Evolutionary conservation across 2,797 vertebrate species (phyloP), one percentile per base, ranked within the genome.

Genomic region (Otolemur crassicaudatus): DNA sequence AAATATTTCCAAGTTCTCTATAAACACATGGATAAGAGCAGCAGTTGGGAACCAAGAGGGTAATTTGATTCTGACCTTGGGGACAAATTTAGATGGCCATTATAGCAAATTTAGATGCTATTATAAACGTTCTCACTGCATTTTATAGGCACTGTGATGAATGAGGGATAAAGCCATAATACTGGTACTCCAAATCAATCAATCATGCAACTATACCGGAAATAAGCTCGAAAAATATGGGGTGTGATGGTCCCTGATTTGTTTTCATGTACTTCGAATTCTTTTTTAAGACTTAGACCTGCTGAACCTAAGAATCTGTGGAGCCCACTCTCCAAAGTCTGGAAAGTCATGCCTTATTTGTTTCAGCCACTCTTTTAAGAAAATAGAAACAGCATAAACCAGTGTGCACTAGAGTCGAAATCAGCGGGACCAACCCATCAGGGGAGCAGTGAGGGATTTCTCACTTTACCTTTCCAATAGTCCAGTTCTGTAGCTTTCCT

Each of bases 1-100:
- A 95, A 94, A 79, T 75, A 85, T 83, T 95, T 96, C 63, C 1
- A 34, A 70, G 11, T 76, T 92, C 94, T 37, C 81, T 92, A 53
- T 77, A 84, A 95, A 87, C 46, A 61, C 29, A 67, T 11, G 46
- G 65, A 77, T 4, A 81, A 87, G 34, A 82, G 7, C 31, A 81
- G 56, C 83, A 72, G 61, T 14, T 81, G 31, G 8, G 73, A 90
- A 79, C 5, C 43, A 87, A 92, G 27, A 40, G 3, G 69, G 53
- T 23, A 70, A 85, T 63, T 85, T 49, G 73, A 43, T 69, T 91
- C 77, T 92, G 67, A 91, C n/a, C 87, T 94, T 37, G 65, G 31
- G 23, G 49, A 73, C 70, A 81, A 40, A 31, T 69, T 87, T 84
- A 93, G 53, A 69, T 61, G 40, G 46, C 17, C 94, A 56, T 76